Evolutionary conservation across 2,888 invertebrate species (phyloP).

Genomic region (Archaeoteleia sp.): DNA sequence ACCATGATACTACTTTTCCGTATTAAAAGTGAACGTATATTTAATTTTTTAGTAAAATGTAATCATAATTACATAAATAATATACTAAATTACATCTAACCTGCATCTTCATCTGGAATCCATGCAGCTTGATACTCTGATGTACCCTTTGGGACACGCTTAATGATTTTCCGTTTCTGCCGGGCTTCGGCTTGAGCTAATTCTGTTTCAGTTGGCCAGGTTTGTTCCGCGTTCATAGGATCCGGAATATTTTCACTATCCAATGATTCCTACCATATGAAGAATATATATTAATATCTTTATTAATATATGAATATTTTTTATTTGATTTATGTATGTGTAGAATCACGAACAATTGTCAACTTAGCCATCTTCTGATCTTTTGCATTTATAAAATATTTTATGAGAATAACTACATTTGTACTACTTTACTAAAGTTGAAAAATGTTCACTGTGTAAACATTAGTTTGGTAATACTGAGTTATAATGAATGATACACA

Average conservation of each 20-base stretch:
- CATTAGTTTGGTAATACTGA: too few relatives aligned
- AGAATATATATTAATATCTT: too few relatives aligned
- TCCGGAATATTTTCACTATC: constrained; percentile 88
- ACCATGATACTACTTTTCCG: neutral
- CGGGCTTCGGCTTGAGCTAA: constrained; percentile 82
- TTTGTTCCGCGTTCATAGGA: constrained; percentile 96
- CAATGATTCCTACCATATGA: constrained; percentile 78
- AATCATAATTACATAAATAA: constrained; percentile 4
- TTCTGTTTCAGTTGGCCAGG: constrained; percentile 97
- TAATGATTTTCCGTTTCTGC: constrained; percentile 82
- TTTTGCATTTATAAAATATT: too few relatives aligned
- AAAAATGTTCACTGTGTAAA: too few relatives aligned
- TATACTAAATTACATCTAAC: constrained; percentile 53
- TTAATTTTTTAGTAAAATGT: neutral
- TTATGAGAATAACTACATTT: too few relatives aligned
- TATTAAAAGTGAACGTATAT: too few relatives aligned
- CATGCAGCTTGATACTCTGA: constrained; percentile 98
- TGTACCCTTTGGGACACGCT: constrained; percentile 93
- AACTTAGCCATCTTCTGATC: too few relatives aligned
- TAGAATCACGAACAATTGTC: too few relatives aligned
- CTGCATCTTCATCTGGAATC: constrained; percentile 85
- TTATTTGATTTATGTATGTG: neutral
- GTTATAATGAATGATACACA: too few relatives aligned
- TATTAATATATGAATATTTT: constrained; percentile 5
- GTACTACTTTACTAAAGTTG: too few relatives aligned